These are phyloP conservation scores for Macrotus californicus DNA, from an alignment of 2,113 vertebrate species.

Conservation along the genomic window DNA sequence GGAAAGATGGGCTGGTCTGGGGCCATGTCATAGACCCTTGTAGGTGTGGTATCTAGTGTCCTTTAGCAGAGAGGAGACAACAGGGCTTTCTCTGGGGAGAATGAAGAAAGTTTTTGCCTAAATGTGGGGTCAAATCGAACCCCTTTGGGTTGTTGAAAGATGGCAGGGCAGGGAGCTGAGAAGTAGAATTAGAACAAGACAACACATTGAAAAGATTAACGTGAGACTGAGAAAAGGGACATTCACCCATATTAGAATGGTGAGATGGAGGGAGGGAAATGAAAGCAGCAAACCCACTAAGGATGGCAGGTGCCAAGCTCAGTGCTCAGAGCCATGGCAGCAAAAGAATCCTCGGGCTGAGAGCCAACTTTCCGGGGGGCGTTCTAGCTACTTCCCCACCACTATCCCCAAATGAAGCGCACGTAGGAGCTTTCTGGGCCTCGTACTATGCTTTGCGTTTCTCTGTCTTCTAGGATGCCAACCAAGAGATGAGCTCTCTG, in stretches of 20 bases:
- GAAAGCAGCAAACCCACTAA: neutral
- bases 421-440: neutral
- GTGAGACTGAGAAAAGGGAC: neutral
- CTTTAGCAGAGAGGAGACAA: neutral
- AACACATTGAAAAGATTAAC: neutral
- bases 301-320: neutral
- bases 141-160: neutral
- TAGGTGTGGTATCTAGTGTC: neutral
- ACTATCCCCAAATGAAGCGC: neutral
- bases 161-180: neutral
- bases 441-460: neutral
- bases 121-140: neutral
- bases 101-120: neutral
- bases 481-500: conserved; percentile 78
- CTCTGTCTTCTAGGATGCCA: conserved; percentile 50
- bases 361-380: neutral
- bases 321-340: neutral
- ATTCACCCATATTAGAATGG: neutral
- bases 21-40: neutral
- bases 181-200: neutral
- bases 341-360: neutral
- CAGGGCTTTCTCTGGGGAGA: neutral
- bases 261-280: neutral
- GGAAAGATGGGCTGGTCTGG: neutral
- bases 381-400: neutral